Evolutionary conservation across 92 coral and sea anemone species (phyloP).

Genomic region (Metridium senile): DNA sequence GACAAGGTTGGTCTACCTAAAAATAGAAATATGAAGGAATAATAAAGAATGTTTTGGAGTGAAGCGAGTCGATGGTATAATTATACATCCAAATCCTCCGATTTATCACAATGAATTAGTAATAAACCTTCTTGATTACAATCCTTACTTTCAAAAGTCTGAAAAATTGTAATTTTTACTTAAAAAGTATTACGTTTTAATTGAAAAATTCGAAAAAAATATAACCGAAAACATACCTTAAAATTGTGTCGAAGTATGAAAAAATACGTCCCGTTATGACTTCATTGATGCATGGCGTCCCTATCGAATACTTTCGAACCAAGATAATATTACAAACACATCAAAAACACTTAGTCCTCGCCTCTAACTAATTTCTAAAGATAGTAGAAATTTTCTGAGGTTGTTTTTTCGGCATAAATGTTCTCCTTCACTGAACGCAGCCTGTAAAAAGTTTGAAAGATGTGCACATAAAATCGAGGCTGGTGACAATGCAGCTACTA

Average conservation of each 20-base stretch:
- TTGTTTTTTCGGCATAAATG: background rate
- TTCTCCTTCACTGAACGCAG: conserved; percentile 8
- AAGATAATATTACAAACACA: background rate
- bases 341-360: background rate
- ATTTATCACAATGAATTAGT: conserved; percentile 6
- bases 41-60: background rate
- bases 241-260: conserved; percentile 16
- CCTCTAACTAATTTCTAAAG: background rate
- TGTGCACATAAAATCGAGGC: conserved; percentile 25
- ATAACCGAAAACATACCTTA: conserved; percentile 1
- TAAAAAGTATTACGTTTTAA: background rate
- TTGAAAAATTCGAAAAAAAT: background rate
- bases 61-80: no score
- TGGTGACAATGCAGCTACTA: background rate
- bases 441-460: conserved; percentile 33
- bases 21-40: background rate
- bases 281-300: conserved; percentile 8
- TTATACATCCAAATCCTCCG: no score
- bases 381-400: background rate
- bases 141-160: background rate
- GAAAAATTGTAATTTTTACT: background rate
- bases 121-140: background rate
- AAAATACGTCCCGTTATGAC: background rate
- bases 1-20: background rate
- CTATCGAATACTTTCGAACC: background rate